A percentile compares a stretch with the other conserved stretches of the same genome.
phyloP scores from a whole-genome alignment of 2,113 vertebrate species.

The Tympanuchus pallidicinctus region DNA sequence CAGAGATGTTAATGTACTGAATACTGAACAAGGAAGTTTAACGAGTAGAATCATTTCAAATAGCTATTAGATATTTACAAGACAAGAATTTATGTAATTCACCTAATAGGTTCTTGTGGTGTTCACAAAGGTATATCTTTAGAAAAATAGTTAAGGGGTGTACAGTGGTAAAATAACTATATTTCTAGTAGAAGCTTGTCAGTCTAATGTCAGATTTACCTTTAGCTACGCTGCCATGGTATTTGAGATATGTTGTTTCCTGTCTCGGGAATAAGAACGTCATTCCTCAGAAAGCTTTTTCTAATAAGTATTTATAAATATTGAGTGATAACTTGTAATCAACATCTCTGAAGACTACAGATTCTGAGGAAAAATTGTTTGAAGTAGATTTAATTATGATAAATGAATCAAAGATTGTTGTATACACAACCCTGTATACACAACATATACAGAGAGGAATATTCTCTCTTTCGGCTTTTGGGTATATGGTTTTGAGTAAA shows the following conservation, averaged over 20 bases:
- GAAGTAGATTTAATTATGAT: neutral
- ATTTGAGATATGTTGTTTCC: neutral
- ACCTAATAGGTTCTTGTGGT: neutral
- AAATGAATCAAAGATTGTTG: neutral
- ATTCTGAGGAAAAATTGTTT: neutral
- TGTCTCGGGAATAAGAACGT: neutral
- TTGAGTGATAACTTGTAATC: neutral
- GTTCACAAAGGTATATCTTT: neutral
- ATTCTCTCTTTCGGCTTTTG: neutral
- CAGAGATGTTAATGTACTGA: constrained; percentile 56
- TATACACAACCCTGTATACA: too few relatives aligned
- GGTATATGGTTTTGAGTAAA: neutral
- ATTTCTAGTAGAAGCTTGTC: neutral
- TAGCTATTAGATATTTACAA: constrained; percentile 23
- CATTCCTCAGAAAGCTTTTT: neutral
- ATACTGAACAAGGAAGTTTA: constrained; percentile 40
- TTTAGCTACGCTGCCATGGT: neutral
- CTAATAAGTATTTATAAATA: neutral
- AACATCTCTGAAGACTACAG: neutral
- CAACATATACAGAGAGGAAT: neutral
- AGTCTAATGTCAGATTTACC: neutral
- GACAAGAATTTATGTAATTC: constrained; percentile 19
- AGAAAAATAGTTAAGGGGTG: neutral
- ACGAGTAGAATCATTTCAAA: constrained; percentile 56
- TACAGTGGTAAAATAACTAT: neutral